phyloP scores from a whole-genome alignment of 2,888 invertebrate genomes.

The Andrena minutula region DNA sequence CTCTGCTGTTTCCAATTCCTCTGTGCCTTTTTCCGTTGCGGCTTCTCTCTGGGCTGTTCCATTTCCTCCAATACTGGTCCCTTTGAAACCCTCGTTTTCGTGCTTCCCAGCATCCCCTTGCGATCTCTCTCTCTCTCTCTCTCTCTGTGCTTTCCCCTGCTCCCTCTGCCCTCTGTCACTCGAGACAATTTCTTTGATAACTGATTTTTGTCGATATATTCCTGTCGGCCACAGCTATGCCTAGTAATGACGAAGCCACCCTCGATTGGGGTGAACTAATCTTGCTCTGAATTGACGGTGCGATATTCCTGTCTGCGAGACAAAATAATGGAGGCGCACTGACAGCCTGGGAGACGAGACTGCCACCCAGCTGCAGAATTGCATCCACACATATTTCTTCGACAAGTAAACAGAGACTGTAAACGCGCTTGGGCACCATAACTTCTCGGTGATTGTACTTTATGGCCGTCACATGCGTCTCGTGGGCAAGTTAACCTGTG shows the following conservation, averaged over 20 bases:
- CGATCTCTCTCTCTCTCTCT: neutral
- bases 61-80: neutral
- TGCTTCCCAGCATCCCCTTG: neutral
- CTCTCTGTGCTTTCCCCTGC: neutral
- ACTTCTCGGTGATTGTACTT: conserved; percentile 33
- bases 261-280: too few relatives aligned
- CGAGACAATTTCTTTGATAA: too few relatives aligned
- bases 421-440: conserved; percentile 10
- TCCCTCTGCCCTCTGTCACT: too few relatives aligned
- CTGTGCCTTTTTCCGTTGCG: neutral
- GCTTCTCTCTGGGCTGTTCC: neutral
- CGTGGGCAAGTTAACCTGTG: neutral
- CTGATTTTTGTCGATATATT: too few relatives aligned
- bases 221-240: too few relatives aligned
- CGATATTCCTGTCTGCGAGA: too few relatives aligned
- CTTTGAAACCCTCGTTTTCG: neutral
- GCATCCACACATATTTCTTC: conserved; percentile 5
- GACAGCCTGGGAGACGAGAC: neutral
- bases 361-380: neutral
- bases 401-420: conserved; percentile 6
- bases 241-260: too few relatives aligned
- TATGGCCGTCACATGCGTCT: conserved; percentile 30
- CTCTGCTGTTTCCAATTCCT: neutral
- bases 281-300: too few relatives aligned
- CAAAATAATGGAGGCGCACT: too few relatives aligned